Percentiles rank a stretch among this genome's conserved stretches.
Evolutionary conservation across 2,888 invertebrate species (phyloP).

Genomic region (Neoitamus cyanurus): DNA sequence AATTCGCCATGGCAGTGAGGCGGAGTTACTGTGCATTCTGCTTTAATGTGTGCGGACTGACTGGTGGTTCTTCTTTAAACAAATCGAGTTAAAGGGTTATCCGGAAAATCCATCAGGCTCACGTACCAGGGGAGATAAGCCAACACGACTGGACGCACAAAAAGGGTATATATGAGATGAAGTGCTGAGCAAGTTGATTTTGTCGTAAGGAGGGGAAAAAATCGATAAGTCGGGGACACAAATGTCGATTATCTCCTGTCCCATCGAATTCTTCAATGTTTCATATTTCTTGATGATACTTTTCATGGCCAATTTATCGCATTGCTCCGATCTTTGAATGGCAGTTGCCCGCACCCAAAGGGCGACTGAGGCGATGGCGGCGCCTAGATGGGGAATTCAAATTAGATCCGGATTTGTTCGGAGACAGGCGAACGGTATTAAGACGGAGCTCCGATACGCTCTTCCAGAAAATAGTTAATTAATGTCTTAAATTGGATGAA

Average conservation of each 20-base stretch:
- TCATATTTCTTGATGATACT: slow-evolving; percentile 11
- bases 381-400: neutral
- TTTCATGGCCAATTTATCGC: neutral
- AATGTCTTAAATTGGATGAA: slow-evolving; percentile 21
- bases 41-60: neutral
- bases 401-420: neutral
- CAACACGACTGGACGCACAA: neutral
- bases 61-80: neutral
- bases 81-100: neutral
- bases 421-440: neutral
- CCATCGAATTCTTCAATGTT: slow-evolving; percentile 10
- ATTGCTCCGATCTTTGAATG: neutral
- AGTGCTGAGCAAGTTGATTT: slow-evolving; percentile 22
- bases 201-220: neutral
- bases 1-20: neutral
- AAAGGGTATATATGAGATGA: neutral
- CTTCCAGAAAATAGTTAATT: slow-evolving; percentile 12
- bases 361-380: neutral
- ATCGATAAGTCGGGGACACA: slow-evolving; percentile 4
- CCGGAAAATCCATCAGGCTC: neutral
- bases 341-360: neutral
- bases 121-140: slow-evolving; percentile 10
- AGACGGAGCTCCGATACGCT: neutral
- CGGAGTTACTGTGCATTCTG: neutral
- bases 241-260: neutral